Conservation (phyloP, 2,113 vertebrate species). For the Myocastor coypus region DNA sequence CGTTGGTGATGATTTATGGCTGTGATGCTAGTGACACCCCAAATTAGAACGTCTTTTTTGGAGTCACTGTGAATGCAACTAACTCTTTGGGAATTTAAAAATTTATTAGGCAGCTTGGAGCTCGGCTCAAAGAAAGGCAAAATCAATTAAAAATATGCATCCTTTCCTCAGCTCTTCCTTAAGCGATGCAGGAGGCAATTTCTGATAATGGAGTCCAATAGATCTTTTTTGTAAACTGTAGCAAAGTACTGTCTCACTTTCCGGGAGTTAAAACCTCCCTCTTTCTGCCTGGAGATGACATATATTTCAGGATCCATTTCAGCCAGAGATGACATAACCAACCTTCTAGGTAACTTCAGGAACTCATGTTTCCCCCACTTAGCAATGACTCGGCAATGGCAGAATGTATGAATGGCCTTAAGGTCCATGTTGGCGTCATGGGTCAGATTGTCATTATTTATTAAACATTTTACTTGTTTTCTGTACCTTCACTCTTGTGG, state of each 20-base stretch:
- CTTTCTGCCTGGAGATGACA: neutral
- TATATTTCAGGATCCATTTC: constrained; percentile 59
- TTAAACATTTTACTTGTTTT: constrained; percentile 62
- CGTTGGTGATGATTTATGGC: constrained; percentile 8
- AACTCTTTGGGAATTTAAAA: constrained; percentile 72
- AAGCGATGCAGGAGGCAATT: constrained; percentile 64
- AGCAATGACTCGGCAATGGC: constrained; percentile 63
- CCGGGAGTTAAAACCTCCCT: constrained; percentile 37
- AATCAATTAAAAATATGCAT: constrained; percentile 72
- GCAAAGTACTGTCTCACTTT: constrained; percentile 47
- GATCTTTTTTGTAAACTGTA: constrained; percentile 61
- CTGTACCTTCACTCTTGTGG: constrained; percentile 35
- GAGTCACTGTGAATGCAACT: constrained; percentile 54
- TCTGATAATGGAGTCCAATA: constrained; percentile 70
- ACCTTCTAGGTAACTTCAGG: constrained; percentile 66
- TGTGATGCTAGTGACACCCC: neutral
- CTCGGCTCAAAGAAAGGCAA: constrained; percentile 56
- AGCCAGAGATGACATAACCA: constrained; percentile 66
- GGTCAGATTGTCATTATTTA: constrained; percentile 75
- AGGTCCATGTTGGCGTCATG: constrained; percentile 57
- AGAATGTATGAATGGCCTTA: constrained; percentile 61
- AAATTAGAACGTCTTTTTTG: constrained; percentile 65
- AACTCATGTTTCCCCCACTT: constrained; percentile 61
- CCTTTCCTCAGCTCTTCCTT: constrained; percentile 60
- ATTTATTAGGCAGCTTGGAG: constrained; percentile 64